Evolutionary conservation across 2,888 invertebrate genomes (phyloP).

Genomic region (Schizaphis graminum): DNA sequence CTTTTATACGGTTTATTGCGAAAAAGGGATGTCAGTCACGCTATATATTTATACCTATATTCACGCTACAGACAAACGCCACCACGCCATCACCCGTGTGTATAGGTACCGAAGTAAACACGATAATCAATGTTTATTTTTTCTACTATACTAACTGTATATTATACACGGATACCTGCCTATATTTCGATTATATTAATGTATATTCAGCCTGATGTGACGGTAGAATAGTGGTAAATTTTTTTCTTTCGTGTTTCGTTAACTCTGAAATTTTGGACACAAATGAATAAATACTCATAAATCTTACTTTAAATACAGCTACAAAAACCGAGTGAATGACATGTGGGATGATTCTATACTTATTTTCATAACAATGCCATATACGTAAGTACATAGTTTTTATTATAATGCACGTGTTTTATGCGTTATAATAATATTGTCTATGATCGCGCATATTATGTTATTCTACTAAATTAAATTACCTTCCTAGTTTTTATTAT

Average conservation of each 20-base stretch:
- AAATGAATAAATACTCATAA: neutral
- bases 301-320: neutral
- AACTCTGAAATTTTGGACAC: neutral
- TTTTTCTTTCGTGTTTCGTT: neutral
- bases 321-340: neutral
- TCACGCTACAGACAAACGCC: neutral
- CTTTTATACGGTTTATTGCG: conserved; percentile 48
- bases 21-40: conserved; percentile 62
- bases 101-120: conserved; percentile 21
- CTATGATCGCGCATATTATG: too few species aligned
- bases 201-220: neutral
- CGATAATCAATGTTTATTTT: conserved; percentile 41
- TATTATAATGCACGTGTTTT: neutral
- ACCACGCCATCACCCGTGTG: conserved; percentile 16
- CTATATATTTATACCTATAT: conserved; percentile 27
- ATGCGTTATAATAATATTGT: too few species aligned
- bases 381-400: neutral
- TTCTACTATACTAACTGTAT: neutral
- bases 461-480: too few species aligned
- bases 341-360: neutral
- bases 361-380: neutral
- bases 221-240: neutral
- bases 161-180: neutral
- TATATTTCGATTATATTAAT: conserved; percentile 8
- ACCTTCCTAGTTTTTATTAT: too few species aligned